Conservation (phyloP, 2,888 invertebrate genomes). For the Chalcis sispes region DNA sequence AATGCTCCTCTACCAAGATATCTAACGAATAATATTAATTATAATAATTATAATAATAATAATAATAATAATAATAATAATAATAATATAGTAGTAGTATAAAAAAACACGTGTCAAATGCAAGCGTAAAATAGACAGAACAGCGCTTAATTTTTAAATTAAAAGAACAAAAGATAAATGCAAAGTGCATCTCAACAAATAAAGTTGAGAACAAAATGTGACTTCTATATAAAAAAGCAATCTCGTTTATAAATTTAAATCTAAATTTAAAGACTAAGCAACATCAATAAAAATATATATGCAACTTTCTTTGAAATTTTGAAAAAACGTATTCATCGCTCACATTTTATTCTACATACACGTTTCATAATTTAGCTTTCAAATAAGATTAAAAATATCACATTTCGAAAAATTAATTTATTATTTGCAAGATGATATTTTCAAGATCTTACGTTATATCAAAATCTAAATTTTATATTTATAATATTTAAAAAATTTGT, state of each 20-base stretch:
- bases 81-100: not conserved
- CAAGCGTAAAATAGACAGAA: slow-evolving; percentile 48
- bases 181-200: slow-evolving; percentile 47
- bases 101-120: slow-evolving; percentile 47
- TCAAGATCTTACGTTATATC: slow-evolving; percentile 31
- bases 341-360: slow-evolving; percentile 6
- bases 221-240: slow-evolving; percentile 48
- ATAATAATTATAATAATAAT: slow-evolving; percentile 44
- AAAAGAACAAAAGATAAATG: slow-evolving; percentile 50
- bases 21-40: slow-evolving; percentile 57
- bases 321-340: slow-evolving; percentile 45
- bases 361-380: not conserved
- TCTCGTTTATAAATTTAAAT: slow-evolving; percentile 60
- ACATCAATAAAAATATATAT: slow-evolving; percentile 68
- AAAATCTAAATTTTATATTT: slow-evolving; percentile 21
- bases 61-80: slow-evolving; percentile 35
- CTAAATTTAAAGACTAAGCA: slow-evolving; percentile 71
- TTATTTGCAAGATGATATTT: slow-evolving; percentile 34
- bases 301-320: slow-evolving; percentile 47
- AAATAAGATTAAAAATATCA: slow-evolving; percentile 28
- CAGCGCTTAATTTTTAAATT: slow-evolving; percentile 49
- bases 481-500: slow-evolving; percentile 2
- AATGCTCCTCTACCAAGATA: slow-evolving; percentile 64
- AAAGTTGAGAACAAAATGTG: slow-evolving; percentile 26
- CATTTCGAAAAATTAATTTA: slow-evolving; percentile 16